These are phyloP conservation scores for Latrodectus geometricus DNA, from an alignment of 1,140 invertebrate genomes.

Conservation along the genomic window DNA sequence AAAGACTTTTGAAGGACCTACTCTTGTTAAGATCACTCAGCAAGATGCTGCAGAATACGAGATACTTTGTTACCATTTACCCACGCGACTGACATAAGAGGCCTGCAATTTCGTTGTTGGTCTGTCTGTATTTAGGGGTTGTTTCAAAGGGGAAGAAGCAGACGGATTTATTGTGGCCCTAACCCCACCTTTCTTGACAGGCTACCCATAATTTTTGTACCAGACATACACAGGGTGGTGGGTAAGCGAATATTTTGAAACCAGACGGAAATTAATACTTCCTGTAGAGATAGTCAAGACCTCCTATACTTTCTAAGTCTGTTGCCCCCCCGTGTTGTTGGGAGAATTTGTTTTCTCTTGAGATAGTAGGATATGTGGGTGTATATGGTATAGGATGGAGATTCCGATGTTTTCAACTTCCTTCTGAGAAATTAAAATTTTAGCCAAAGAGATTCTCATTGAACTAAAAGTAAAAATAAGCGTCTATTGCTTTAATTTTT, in stretches of 20 bases:
- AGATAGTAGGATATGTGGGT: too few relatives aligned
- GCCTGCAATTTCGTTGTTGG: neutral
- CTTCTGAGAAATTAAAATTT: too few relatives aligned
- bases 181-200: slow-evolving; percentile 1
- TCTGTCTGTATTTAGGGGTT: neutral
- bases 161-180: slow-evolving; percentile 15
- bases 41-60: too few relatives aligned
- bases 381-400: too few relatives aligned
- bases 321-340: too few relatives aligned
- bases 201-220: slow-evolving; percentile 29
- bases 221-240: neutral
- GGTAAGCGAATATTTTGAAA: neutral
- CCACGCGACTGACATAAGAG: neutral
- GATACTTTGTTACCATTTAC: neutral
- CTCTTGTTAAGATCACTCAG: too few relatives aligned
- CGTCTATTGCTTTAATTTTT: too few relatives aligned
- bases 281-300: slow-evolving; percentile 4
- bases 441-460: too few relatives aligned
- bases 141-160: neutral
- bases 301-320: neutral
- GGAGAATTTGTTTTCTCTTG: too few relatives aligned
- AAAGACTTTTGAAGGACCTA: too few relatives aligned
- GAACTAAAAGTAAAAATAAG: too few relatives aligned
- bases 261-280: slow-evolving; percentile 34
- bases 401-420: too few relatives aligned